Conservation (phyloP, 1,140 invertebrate species). For the Anthonomus grandis region DNA sequence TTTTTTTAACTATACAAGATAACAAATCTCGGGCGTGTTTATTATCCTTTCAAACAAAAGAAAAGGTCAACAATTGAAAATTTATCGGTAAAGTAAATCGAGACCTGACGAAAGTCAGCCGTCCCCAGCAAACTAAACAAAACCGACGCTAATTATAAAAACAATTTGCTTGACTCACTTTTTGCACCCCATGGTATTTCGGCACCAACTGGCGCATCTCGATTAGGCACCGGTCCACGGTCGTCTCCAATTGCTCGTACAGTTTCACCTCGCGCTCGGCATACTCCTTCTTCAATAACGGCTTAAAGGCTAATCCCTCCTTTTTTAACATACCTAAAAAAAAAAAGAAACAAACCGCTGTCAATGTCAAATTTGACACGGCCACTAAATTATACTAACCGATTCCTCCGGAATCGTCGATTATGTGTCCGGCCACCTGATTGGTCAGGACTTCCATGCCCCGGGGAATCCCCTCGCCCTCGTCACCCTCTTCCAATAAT, state of each 20-base stretch:
- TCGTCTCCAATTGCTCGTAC: constrained; percentile 59
- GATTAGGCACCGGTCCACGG: constrained; percentile 52
- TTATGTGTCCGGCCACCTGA: constrained; percentile 70
- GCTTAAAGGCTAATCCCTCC: constrained; percentile 66
- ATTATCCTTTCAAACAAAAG: no score
- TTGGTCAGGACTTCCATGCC: constrained; percentile 50
- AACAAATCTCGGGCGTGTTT: no score
- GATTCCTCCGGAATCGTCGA: constrained; percentile 23
- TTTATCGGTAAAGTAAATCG: no score
- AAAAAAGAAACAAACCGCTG: no score
- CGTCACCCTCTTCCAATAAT: constrained; percentile 11
- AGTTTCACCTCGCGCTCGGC: constrained; percentile 71
- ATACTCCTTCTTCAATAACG: constrained; percentile 62
- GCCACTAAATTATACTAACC: constrained; percentile 15
- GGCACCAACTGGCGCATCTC: constrained; percentile 59
- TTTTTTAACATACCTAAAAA: constrained; percentile 64
- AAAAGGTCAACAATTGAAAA: no score
- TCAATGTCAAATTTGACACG: no score
- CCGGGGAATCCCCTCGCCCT: constrained; percentile 25
- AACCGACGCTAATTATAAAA: no score
- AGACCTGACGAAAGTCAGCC: no score
- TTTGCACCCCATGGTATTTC: constrained; percentile 62
- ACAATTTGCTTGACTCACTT: constrained; percentile 50
- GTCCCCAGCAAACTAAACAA: no score
- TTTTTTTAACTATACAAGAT: no score